Percentiles rank a stretch among this genome's conserved stretches.
Conservation (phyloP, 2,113 vertebrate genomes). For the Sapajus apella region DNA sequence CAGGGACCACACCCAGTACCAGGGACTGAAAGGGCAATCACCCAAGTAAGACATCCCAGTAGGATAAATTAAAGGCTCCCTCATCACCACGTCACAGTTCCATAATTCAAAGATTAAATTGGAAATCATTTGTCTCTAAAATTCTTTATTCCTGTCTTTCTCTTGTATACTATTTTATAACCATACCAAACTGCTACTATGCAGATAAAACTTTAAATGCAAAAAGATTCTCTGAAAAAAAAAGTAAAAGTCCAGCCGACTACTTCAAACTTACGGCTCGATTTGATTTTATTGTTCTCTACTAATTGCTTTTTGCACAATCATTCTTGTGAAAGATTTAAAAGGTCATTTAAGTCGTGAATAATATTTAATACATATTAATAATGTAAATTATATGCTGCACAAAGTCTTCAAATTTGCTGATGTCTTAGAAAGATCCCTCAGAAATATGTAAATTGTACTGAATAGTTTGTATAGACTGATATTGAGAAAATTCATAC, state of each 20-base stretch:
- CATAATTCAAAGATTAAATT: neutral
- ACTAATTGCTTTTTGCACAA: neutral
- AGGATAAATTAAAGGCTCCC: conserved; percentile 36
- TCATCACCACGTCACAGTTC: neutral
- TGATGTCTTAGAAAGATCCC: neutral
- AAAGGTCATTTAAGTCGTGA: neutral
- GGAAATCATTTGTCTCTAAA: neutral
- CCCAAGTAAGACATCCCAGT: neutral
- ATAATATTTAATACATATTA: neutral
- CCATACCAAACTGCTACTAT: too few species aligned
- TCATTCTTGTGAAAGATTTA: neutral
- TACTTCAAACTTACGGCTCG: neutral
- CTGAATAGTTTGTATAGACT: neutral
- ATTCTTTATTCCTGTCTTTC: neutral
- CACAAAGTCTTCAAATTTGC: neutral
- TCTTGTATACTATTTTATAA: neutral
- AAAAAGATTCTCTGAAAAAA: neutral
- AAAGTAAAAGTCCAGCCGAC: neutral
- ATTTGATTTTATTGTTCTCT: neutral
- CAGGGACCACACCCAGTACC: neutral
- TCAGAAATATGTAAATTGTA: neutral
- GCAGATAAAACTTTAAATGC: neutral
- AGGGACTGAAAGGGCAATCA: neutral
- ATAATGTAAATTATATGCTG: neutral
- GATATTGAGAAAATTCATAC: neutral